phyloP scores from a whole-genome alignment of 2,888 invertebrate species.

The Cheilosia vulpina region DNA sequence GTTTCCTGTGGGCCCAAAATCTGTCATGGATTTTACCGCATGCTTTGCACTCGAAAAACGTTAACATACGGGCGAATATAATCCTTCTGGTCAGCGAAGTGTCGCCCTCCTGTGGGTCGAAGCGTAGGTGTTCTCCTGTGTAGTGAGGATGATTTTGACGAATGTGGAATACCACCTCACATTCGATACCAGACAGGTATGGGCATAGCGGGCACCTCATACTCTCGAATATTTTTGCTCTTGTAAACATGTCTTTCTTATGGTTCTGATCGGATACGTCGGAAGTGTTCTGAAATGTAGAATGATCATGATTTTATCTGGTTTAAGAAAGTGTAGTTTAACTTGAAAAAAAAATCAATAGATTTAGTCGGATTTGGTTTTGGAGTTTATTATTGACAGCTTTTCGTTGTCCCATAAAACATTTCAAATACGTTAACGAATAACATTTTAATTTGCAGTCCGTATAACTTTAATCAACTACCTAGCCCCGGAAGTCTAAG shows the following conservation, averaged over 20 bases:
- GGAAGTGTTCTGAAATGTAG: slow-evolving; percentile 30
- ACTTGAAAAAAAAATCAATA: too few species aligned
- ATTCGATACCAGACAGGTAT: slow-evolving; percentile 65
- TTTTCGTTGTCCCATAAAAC: too few species aligned
- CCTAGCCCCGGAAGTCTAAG: too few species aligned
- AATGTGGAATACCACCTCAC: slow-evolving; percentile 61
- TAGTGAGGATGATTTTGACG: slow-evolving; percentile 63
- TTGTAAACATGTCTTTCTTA: slow-evolving; percentile 35
- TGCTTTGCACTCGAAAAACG: slow-evolving; percentile 67
- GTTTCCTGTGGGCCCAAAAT: slow-evolving; percentile 61
- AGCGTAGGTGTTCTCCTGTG: slow-evolving; percentile 50
- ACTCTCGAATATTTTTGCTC: slow-evolving; percentile 58
- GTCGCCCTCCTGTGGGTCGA: slow-evolving; percentile 45
- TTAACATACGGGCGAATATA: slow-evolving; percentile 58
- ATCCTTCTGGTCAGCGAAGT: slow-evolving; percentile 47
- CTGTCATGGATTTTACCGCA: slow-evolving; percentile 67
- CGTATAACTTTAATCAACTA: too few species aligned
- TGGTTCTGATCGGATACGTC: not conserved
- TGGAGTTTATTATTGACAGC: too few species aligned
- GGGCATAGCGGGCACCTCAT: slow-evolving; percentile 64
- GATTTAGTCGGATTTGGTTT: too few species aligned
- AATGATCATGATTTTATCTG: not conserved
- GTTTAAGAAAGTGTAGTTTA: not conserved
- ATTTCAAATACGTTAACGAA: too few species aligned
- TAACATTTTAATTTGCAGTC: too few species aligned